Conservation (phyloP, 2,888 invertebrate species). For the Drosophila recens region DNA sequence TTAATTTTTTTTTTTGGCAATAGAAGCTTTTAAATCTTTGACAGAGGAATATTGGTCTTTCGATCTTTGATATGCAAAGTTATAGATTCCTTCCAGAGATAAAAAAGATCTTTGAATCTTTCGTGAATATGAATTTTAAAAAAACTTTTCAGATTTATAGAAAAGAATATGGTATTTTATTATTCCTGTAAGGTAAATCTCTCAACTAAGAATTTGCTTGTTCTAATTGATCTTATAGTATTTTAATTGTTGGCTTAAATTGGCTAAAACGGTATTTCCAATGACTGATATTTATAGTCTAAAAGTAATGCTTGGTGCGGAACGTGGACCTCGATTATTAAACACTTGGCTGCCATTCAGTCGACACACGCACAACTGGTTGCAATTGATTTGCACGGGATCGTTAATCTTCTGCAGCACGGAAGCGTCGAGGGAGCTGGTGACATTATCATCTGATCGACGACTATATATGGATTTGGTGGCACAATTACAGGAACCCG, state of each 20-base stretch:
- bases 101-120: too few relatives aligned
- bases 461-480: slow-evolving; percentile 82
- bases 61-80: neutral
- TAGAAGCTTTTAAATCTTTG: neutral
- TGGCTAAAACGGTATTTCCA: neutral
- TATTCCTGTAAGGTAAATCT: neutral
- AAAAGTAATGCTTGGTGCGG: slow-evolving; percentile 84
- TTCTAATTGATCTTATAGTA: neutral
- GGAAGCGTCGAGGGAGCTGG: slow-evolving; percentile 38
- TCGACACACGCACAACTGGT: slow-evolving; percentile 80
- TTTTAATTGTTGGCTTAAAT: neutral
- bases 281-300: slow-evolving; percentile 62
- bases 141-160: neutral
- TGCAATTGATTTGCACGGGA: slow-evolving; percentile 62
- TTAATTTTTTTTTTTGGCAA: neutral
- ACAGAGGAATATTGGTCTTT: neutral
- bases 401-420: slow-evolving; percentile 26
- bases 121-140: too few relatives aligned
- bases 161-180: neutral
- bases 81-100: neutral
- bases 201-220: neutral
- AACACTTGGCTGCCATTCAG: slow-evolving; percentile 72
- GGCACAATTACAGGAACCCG: slow-evolving; percentile 76
- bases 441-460: slow-evolving; percentile 82
- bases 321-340: slow-evolving; percentile 79